Evolutionary conservation across 2,113 vertebrate genomes (phyloP).

Genomic region (Campylomormyrus numenius): DNA sequence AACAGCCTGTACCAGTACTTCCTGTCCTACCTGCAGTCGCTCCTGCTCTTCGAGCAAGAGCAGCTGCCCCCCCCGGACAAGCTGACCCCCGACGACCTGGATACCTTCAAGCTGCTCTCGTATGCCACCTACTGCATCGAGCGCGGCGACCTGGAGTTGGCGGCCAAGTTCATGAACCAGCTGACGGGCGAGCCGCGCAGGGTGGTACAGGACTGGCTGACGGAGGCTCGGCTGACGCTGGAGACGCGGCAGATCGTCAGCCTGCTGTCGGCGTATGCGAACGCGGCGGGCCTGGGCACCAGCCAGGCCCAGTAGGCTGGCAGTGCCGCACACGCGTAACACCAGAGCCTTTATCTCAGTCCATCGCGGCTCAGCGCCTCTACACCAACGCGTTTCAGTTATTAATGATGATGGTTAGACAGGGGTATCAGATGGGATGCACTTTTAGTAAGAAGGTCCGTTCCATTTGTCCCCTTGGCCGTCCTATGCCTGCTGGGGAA

Average conservation of each 20-base stretch:
- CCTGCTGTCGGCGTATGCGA: slow-evolving; percentile 84
- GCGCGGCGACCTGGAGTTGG: slow-evolving; percentile 86
- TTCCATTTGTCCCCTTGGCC: neutral
- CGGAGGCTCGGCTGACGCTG: slow-evolving; percentile 80
- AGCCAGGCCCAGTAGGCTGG: slow-evolving; percentile 67
- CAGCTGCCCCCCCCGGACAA: slow-evolving; percentile 72
- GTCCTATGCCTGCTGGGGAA: neutral
- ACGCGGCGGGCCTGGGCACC: slow-evolving; percentile 83
- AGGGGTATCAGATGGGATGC: neutral
- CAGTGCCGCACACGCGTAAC: slow-evolving; percentile 62
- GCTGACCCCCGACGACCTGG: slow-evolving; percentile 69
- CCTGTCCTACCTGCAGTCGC: slow-evolving; percentile 87
- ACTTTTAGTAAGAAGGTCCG: neutral
- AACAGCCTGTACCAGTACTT: slow-evolving; percentile 96
- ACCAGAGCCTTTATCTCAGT: slow-evolving; percentile 41
- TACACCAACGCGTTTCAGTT: no score
- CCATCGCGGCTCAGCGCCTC: slow-evolving; percentile 50
- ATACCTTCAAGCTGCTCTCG: slow-evolving; percentile 82
- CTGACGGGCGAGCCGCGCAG: slow-evolving; percentile 79
- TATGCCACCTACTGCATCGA: slow-evolving; percentile 89
- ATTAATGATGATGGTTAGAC: neutral
- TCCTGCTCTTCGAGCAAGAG: slow-evolving; percentile 72
- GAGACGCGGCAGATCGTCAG: slow-evolving; percentile 86
- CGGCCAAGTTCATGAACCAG: slow-evolving; percentile 91
- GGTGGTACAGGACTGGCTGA: slow-evolving; percentile 81